These are phyloP conservation scores for Hemistola chrysoprasaria DNA, from an alignment of 2,888 invertebrate genomes.

Conservation along the genomic window DNA sequence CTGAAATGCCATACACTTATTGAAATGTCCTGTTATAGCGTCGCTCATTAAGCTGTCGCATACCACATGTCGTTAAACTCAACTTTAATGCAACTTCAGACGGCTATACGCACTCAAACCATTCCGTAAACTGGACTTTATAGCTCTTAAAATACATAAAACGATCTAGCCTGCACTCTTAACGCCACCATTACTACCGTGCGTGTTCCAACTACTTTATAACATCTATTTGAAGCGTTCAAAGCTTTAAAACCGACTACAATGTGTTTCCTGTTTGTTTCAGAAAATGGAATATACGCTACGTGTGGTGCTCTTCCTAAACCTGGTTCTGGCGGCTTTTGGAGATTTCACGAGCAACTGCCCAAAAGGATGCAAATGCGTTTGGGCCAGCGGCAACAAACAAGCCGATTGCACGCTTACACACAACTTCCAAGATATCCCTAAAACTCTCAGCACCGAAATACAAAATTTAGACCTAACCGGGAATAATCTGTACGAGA, in stretches of 20 bases:
- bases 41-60: constrained; percentile 25
- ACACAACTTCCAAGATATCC: constrained; percentile 87
- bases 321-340: constrained; percentile 48
- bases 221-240: constrained; percentile 41
- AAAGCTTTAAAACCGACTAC: constrained; percentile 22
- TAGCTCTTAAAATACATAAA: constrained; percentile 51
- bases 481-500: constrained; percentile 85
- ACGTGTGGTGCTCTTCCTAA: constrained; percentile 46
- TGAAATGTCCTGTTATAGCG: neutral
- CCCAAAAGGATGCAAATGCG: constrained; percentile 88
- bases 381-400: constrained; percentile 93
- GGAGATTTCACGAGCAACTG: constrained; percentile 84
- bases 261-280: constrained; percentile 51
- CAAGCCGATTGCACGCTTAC: constrained; percentile 89
- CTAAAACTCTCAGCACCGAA: constrained; percentile 87
- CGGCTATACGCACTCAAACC: constrained; percentile 33
- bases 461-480: constrained; percentile 88
- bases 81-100: constrained; percentile 33
- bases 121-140: constrained; percentile 43
- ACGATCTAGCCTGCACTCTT: constrained; percentile 42
- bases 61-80: constrained; percentile 25
- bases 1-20: too few relatives aligned
- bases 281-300: constrained; percentile 66
- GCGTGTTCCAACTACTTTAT: constrained; percentile 39
- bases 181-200: constrained; percentile 47